A percentile compares a stretch with the other conserved stretches of the same genome.
These are phyloP conservation scores for Porphyrio hochstetteri DNA, from an alignment of 2,113 vertebrate genomes.

Conservation along the genomic window DNA sequence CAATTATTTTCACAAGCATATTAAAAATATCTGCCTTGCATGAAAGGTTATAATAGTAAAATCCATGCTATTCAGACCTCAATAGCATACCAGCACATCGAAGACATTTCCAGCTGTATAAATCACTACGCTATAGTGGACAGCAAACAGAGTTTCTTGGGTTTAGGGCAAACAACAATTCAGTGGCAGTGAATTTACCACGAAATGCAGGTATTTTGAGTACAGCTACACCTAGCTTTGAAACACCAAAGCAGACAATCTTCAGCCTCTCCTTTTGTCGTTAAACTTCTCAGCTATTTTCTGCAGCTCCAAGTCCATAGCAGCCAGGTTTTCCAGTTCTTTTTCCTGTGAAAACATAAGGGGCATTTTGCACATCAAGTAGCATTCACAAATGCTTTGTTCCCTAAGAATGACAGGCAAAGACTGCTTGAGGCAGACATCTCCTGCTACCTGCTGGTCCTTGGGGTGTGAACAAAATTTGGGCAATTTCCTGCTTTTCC, in stretches of 20 bases:
- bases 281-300: constrained; percentile 87
- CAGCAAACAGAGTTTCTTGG: constrained; percentile 64
- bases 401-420: background rate
- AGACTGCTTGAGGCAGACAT: background rate
- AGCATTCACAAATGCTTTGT: accelerated
- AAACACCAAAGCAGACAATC: background rate
- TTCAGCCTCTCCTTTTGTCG: constrained; percentile 73
- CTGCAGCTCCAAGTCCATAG: constrained; percentile 91
- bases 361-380: background rate
- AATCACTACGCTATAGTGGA: constrained; percentile 64
- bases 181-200: constrained; percentile 47
- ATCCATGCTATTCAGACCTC: constrained; percentile 79
- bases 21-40: constrained; percentile 65
- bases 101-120: constrained; percentile 63
- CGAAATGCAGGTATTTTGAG: background rate
- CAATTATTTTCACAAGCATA: constrained; percentile 71
- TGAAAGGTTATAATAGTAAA: constrained; percentile 53
- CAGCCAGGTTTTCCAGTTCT: constrained; percentile 87
- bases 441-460: background rate
- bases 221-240: background rate
- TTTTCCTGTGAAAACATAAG: constrained; percentile 78
- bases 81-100: constrained; percentile 77
- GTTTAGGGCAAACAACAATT: constrained; percentile 45
- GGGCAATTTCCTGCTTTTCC: background rate
- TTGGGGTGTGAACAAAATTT: background rate